Percentiles rank a stretch among this genome's conserved stretches.
Evolutionary conservation across 2,113 vertebrate genomes (phyloP).

Genomic region (Plecturocebus donacophilus): DNA sequence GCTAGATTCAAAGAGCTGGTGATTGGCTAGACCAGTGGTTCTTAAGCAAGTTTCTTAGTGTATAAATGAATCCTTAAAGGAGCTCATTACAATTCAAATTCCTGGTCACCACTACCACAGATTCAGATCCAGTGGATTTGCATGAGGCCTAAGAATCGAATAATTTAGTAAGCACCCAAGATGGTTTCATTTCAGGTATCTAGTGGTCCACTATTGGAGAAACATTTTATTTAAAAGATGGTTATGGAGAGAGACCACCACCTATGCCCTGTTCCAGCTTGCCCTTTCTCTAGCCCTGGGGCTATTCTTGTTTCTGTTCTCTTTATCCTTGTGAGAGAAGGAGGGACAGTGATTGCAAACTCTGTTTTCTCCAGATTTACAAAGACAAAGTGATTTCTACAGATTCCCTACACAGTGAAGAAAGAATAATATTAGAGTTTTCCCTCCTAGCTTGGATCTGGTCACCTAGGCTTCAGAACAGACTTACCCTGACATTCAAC

Average conservation of each 20-base stretch:
- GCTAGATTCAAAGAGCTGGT: not conserved
- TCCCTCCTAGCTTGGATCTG: not conserved
- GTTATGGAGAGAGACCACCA: not conserved
- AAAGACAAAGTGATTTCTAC: constrained; percentile 26
- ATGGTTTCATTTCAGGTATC: not conserved
- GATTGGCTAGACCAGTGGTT: not conserved
- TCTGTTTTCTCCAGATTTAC: constrained; percentile 16
- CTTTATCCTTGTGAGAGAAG: not conserved
- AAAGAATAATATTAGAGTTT: constrained; percentile 23
- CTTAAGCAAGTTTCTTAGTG: not conserved
- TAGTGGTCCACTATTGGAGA: not conserved
- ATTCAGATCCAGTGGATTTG: constrained; percentile 10
- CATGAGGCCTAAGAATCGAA: not conserved
- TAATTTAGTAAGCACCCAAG: constrained; percentile 3
- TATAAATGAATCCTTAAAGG: not conserved
- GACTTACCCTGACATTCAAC: not conserved
- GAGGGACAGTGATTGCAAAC: not conserved
- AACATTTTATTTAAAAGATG: not conserved
- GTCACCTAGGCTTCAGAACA: not conserved
- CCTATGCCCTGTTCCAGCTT: not conserved
- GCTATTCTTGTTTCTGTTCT: not conserved
- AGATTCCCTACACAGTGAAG: not conserved
- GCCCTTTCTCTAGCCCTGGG: not conserved
- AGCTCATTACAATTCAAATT: constrained; percentile 38
- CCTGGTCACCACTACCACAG: not conserved